Base-by-base conservation (phyloP, 2,113 vertebrate genomes). In the Syrrhaptes paradoxus region DNA sequence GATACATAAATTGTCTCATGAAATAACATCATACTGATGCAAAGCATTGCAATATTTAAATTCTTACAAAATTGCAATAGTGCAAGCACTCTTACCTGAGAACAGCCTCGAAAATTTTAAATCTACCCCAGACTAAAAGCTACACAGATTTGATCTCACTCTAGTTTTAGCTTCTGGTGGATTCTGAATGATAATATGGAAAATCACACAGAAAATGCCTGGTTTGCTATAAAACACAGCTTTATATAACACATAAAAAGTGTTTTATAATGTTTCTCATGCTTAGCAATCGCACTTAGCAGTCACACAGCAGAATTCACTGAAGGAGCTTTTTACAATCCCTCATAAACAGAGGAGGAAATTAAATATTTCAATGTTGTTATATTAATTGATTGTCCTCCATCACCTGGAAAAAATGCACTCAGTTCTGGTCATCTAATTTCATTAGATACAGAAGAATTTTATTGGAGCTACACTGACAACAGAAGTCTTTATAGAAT, bases 301-400 rank as follows among this genome's bases (percentile, higher is more conserved):
- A 81, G 32, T 66, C 66, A 61, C 26, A 32, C 13, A 49, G 55
- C n/a, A 81, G 48, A 90, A 67, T 78, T 89, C 43, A 86, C 11
- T 59, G 65, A 74, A 89, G 38, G 43, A 77, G 46, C 5, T 76
- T 87, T 93, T 85, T 83, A 94, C 41, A 87, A 15, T 58, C n/a
- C 11, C 38, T 71, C 29, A 84, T 86, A 92, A 95, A 90, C 13
- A 84, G 68, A 59, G 48, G 86, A 70, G 34, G 72, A 77, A 92
- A 93, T 96, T 59, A 92, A 95, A 88, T 86, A 78, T 92, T 80
- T 85, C 84, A 74, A 70, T 78, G 29, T n/a, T 90, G 36, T 52
- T 86, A 45, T 38, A 62, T 71, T 11, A 95, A 81, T 43, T 62
- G 49, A 92, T 83, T 83, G 63, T 80, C 20, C 34, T 77, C 34